Conservation (phyloP, 2,797 vertebrate genomes). For the Ptychadena robeensis region DNA sequence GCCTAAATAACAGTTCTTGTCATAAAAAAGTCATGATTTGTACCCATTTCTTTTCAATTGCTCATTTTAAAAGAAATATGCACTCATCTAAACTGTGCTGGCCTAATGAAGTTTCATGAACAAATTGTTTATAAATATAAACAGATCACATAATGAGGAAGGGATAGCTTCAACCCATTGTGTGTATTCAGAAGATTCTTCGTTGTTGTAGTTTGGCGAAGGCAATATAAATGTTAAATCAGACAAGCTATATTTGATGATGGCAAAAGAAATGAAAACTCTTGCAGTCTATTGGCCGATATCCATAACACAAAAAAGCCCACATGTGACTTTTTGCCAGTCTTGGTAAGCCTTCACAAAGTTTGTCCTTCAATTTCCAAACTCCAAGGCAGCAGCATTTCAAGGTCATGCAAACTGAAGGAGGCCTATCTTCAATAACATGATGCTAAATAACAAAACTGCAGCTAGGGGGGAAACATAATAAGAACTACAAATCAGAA, state of each 20-base stretch:
- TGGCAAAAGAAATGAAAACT: neutral
- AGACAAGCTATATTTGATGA: too few species aligned
- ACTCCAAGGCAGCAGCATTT: conserved; percentile 81
- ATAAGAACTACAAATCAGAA: conserved; percentile 51
- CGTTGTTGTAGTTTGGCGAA: too few species aligned
- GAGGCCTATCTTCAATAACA: conserved; percentile 75
- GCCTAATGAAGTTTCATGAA: neutral
- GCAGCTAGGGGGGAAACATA: conserved; percentile 57
- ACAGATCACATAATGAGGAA: too few species aligned
- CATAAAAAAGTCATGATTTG: neutral
- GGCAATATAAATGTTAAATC: too few species aligned
- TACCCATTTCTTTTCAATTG: neutral
- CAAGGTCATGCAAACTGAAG: conserved; percentile 88
- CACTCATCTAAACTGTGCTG: neutral
- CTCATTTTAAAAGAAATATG: neutral
- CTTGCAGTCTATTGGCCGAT: neutral
- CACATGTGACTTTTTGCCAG: too few species aligned
- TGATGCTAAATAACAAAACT: conserved; percentile 72
- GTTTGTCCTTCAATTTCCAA: conserved; percentile 86
- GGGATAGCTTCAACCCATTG: neutral
- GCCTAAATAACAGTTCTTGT: too few species aligned
- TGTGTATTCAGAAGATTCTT: neutral
- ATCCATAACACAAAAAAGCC: neutral
- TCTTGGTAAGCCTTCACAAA: conserved; percentile 70
- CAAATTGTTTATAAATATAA: too few species aligned